Evolutionary conservation across 2,797 vertebrate genomes (phyloP).

Genomic region (Danio tinwini): DNA sequence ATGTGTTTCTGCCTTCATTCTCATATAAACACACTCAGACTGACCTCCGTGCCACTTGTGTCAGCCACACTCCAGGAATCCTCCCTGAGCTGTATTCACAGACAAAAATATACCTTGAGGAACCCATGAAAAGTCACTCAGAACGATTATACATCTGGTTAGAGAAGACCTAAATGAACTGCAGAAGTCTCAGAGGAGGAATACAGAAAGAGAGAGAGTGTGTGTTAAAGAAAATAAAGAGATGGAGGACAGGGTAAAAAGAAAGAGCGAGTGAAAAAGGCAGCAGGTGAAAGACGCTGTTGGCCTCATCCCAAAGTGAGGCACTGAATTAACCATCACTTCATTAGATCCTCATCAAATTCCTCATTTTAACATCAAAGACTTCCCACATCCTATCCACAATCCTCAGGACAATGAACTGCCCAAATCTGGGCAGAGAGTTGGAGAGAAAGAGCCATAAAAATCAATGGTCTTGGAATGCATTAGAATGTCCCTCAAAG

Average conservation of each 20-base stretch:
- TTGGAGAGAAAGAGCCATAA: slow-evolving; percentile 13
- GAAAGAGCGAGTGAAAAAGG: background rate
- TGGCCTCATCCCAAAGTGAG: slow-evolving; percentile 7
- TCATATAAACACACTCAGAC: slow-evolving; percentile 30
- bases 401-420: slow-evolving; percentile 48
- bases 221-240: slow-evolving; percentile 30
- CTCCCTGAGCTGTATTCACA: background rate
- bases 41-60: slow-evolving; percentile 49
- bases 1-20: slow-evolving; percentile 60
- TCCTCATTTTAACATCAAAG: slow-evolving; percentile 35
- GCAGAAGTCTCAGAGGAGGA: slow-evolving; percentile 64
- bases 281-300: slow-evolving; percentile 29
- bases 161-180: slow-evolving; percentile 62
- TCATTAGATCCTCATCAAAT: slow-evolving; percentile 43
- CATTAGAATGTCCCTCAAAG: slow-evolving; percentile 36
- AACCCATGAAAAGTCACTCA: slow-evolving; percentile 60
- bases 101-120: slow-evolving; percentile 36
- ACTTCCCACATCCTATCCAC: slow-evolving; percentile 23
- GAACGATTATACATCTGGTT: slow-evolving; percentile 64
- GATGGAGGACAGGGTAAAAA: background rate
- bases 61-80: background rate
- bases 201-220: slow-evolving; percentile 56
- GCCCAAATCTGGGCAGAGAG: slow-evolving; percentile 18
- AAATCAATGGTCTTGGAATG: slow-evolving; percentile 27
- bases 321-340: slow-evolving; percentile 28